Percentiles rank a stretch among this genome's conserved stretches.
phyloP scores from a whole-genome alignment of 2,797 vertebrate genomes.

The Agapornis canus region DNA sequence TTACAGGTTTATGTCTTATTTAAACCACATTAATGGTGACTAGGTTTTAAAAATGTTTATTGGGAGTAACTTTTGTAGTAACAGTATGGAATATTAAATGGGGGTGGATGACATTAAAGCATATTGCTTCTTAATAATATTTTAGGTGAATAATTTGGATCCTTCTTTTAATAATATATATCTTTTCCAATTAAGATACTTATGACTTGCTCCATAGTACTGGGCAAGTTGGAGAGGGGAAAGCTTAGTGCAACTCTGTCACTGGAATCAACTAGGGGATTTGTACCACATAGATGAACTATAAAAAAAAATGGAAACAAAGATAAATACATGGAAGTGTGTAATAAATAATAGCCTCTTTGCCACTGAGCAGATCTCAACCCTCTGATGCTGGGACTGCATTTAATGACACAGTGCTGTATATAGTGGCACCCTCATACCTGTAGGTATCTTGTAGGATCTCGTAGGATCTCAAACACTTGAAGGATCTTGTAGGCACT shows the following conservation, averaged over 20 bases:
- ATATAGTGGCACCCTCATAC: not conserved
- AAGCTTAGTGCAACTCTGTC: not conserved
- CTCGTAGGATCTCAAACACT: too few species aligned
- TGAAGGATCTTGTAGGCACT: not conserved
- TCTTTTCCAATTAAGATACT: not conserved
- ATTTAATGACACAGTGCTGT: not conserved
- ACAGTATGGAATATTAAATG: not conserved
- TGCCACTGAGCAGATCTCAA: not conserved
- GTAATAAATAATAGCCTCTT: not conserved
- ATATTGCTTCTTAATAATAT: not conserved
- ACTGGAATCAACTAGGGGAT: not conserved
- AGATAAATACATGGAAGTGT: not conserved
- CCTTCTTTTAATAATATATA: not conserved
- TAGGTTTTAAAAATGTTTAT: not conserved
- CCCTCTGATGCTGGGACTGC: accelerated
- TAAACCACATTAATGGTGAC: conserved; percentile 5
- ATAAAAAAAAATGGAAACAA: not conserved
- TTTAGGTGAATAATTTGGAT: not conserved
- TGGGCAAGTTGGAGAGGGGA: not conserved
- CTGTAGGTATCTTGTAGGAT: too few species aligned
- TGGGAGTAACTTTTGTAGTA: not conserved
- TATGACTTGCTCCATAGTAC: not conserved
- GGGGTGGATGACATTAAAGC: conserved; percentile 1
- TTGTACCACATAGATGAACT: not conserved
- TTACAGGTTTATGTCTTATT: conserved; percentile 49